A percentile compares a stretch with the other conserved stretches of the same genome.
Conservation (phyloP, 1,140 invertebrate genomes). For the Aphis craccivora region DNA sequence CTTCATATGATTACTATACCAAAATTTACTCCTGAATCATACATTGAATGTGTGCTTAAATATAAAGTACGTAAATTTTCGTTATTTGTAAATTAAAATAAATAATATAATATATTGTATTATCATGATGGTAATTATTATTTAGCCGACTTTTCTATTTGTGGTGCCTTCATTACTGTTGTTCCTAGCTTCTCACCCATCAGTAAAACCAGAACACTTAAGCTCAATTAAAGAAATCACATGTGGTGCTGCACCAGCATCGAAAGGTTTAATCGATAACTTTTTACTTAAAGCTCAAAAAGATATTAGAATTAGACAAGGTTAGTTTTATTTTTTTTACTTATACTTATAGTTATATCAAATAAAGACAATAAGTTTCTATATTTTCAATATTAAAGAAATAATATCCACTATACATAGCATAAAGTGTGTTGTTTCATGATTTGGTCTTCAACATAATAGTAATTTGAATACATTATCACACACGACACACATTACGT, state of each 20-base stretch:
- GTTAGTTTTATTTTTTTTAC: conserved; percentile 62
- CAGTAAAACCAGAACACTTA: conserved; percentile 70
- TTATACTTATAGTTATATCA: background rate
- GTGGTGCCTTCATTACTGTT: conserved; percentile 75
- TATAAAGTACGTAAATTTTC: conserved; percentile 60
- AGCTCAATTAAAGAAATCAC: conserved; percentile 69
- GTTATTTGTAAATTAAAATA: background rate
- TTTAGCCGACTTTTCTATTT: conserved; percentile 70
- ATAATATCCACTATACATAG: background rate
- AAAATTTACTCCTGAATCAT: conserved; percentile 75
- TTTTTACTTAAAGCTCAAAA: conserved; percentile 69
- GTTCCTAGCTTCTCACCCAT: conserved; percentile 72
- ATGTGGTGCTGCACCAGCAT: conserved; percentile 73
- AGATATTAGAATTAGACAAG: conserved; percentile 68
- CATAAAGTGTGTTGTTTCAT: background rate
- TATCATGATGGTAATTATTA: conserved; percentile 31
- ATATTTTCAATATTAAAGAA: background rate
- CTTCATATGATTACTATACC: conserved; percentile 74
- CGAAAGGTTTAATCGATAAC: conserved; percentile 70
- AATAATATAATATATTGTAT: conserved; percentile 24
- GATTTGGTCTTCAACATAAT: background rate
- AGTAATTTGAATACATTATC: background rate
- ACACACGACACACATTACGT: background rate
- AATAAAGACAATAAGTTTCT: background rate
- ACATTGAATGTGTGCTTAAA: conserved; percentile 63